Evolutionary conservation across 2,888 invertebrate genomes (phyloP).

Genomic region (Selenia dentaria): DNA sequence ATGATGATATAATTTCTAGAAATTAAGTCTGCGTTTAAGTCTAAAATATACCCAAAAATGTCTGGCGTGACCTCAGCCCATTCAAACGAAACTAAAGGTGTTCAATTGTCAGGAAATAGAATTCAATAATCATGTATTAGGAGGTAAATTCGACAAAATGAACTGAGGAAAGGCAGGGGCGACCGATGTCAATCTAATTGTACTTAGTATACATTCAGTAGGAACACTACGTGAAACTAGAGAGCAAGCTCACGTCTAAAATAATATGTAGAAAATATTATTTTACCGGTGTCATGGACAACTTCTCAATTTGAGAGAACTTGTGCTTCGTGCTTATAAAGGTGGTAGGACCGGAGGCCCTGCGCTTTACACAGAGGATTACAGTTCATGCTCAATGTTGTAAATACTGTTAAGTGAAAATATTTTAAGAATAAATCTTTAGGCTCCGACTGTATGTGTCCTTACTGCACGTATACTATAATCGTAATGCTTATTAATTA

Average conservation of each 20-base stretch:
- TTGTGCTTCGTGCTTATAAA: too few species aligned
- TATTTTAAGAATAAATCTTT: too few species aligned
- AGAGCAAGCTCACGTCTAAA: background rate
- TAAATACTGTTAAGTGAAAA: too few species aligned
- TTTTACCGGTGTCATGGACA: too few species aligned
- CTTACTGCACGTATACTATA: conserved; percentile 16
- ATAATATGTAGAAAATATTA: too few species aligned
- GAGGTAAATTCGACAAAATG: conserved; percentile 50
- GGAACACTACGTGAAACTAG: background rate
- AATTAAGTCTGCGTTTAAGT: conserved; percentile 51
- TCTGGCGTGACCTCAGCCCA: conserved; percentile 62
- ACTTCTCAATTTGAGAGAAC: too few species aligned
- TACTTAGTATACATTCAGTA: conserved; percentile 16
- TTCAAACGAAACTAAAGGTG: conserved; percentile 45
- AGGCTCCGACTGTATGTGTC: background rate
- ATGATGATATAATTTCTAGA: conserved; percentile 41
- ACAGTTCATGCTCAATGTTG: too few species aligned
- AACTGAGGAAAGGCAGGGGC: conserved; percentile 61
- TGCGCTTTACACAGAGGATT: too few species aligned
- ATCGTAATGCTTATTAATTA: conserved; percentile 37
- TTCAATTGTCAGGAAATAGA: conserved; percentile 5
- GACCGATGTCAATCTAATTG: conserved; percentile 36
- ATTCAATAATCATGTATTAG: conserved; percentile 37
- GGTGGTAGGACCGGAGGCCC: too few species aligned
- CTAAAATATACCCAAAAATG: conserved; percentile 55